phyloP scores from a whole-genome alignment of 1,140 invertebrate genomes.

The Drosophila seguyi region DNA sequence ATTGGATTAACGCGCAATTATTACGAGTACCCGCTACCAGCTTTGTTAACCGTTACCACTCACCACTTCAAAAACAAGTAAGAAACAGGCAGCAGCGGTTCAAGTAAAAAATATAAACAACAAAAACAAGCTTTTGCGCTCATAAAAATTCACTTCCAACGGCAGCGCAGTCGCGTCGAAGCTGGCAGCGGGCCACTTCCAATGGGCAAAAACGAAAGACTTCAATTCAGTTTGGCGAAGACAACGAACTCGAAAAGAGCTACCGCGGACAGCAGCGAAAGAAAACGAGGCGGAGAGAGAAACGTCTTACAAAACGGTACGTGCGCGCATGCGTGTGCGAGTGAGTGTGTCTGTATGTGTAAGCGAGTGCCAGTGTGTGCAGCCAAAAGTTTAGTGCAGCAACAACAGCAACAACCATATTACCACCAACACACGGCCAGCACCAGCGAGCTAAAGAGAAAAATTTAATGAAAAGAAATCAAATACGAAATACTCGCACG shows the following conservation, averaged over 20 bases:
- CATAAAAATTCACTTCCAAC: constrained; percentile 68
- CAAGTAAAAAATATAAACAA: constrained; percentile 32
- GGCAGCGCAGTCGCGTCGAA: constrained; percentile 26
- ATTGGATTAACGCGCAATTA: not conserved
- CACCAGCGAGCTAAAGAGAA: constrained; percentile 49
- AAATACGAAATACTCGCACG: constrained; percentile 44
- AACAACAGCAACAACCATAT: constrained; percentile 36
- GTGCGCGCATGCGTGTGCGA: constrained; percentile 73
- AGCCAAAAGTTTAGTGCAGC: constrained; percentile 77
- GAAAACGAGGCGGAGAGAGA: constrained; percentile 54
- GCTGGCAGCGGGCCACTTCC: constrained; percentile 62
- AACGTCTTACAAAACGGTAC: constrained; percentile 69
- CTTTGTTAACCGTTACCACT: constrained; percentile 38
- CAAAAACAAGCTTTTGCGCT: constrained; percentile 41
- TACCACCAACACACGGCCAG: constrained; percentile 38
- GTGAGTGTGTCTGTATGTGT: constrained; percentile 19
- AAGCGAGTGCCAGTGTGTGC: constrained; percentile 23
- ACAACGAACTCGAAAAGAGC: constrained; percentile 84
- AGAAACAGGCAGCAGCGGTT: constrained; percentile 35
- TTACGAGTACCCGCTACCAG: constrained; percentile 16
- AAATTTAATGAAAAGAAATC: constrained; percentile 71
- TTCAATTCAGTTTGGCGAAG: constrained; percentile 84
- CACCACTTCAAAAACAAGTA: constrained; percentile 30
- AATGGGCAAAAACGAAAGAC: constrained; percentile 84
- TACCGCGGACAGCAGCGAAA: constrained; percentile 60